phyloP scores from a whole-genome alignment of 2,113 vertebrate species.

The Pitta sordida region DNA sequence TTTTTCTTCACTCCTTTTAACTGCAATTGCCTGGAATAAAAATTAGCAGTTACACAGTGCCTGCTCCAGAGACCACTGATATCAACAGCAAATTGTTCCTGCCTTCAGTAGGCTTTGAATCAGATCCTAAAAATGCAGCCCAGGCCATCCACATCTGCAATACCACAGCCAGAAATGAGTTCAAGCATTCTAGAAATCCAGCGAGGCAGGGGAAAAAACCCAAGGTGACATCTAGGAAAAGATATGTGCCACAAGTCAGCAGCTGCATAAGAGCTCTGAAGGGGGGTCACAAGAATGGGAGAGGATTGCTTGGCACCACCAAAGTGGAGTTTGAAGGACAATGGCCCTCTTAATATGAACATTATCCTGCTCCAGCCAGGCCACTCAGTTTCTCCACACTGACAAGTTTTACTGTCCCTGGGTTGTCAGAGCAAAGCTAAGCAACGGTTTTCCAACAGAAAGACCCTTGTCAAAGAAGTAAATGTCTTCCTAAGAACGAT shows the following conservation, averaged over 20 bases:
- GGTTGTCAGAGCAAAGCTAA: neutral
- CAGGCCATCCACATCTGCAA: constrained; percentile 38
- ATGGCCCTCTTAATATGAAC: neutral
- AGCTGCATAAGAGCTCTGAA: neutral
- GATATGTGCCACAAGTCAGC: neutral
- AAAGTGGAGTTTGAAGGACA: neutral
- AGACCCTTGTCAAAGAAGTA: neutral
- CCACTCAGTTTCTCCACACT: neutral
- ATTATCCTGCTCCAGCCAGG: neutral
- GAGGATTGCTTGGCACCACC: neutral
- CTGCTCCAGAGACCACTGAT: constrained; percentile 6
- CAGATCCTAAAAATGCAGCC: constrained; percentile 34
- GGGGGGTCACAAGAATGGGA: neutral
- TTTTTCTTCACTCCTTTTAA: neutral
- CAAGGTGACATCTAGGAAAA: neutral
- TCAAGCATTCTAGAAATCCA: constrained; percentile 7
- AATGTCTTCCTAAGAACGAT: neutral
- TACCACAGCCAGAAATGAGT: neutral
- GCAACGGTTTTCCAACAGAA: neutral
- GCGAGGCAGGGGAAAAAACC: neutral
- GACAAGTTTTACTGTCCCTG: neutral
- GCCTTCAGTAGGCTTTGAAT: constrained; percentile 43
- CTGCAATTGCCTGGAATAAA: neutral
- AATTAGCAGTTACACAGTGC: neutral
- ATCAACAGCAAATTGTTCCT: neutral